Percentiles rank a stretch among this genome's conserved stretches.
phyloP scores from a whole-genome alignment of 2,888 invertebrate species.

The Euzetes globulus region DNA sequence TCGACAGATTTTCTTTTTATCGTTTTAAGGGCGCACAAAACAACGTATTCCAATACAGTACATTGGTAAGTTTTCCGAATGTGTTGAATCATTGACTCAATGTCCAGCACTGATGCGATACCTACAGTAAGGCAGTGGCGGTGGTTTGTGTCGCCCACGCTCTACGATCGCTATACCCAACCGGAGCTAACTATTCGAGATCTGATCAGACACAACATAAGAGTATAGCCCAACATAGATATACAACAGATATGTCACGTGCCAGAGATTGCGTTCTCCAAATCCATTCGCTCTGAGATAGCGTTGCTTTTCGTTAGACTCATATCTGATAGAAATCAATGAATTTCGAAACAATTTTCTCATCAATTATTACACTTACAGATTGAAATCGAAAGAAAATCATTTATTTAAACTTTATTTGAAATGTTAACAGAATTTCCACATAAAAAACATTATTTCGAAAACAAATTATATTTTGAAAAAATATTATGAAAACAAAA shows the following conservation, averaged over 20 bases:
- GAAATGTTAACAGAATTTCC: too few species aligned
- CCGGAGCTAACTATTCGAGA: slow-evolving; percentile 1
- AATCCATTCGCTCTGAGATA: background rate
- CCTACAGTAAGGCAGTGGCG: background rate
- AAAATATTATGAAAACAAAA: too few species aligned
- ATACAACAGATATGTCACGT: slow-evolving; percentile 4
- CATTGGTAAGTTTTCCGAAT: background rate
- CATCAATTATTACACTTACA: background rate
- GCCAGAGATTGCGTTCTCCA: slow-evolving; percentile 9
- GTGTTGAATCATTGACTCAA: background rate
- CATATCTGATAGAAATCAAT: background rate
- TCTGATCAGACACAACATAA: slow-evolving; percentile 16
- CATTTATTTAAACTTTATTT: too few species aligned
- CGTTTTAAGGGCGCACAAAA: too few species aligned
- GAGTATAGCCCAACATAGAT: background rate
- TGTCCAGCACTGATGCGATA: slow-evolving; percentile 11
- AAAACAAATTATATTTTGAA: too few species aligned
- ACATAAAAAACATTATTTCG: too few species aligned
- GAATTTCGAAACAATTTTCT: background rate
- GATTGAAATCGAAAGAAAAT: background rate
- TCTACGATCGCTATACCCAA: background rate
- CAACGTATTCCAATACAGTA: too few species aligned
- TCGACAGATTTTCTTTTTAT: too few species aligned
- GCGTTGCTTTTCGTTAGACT: background rate
- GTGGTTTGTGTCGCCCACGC: background rate